Evolutionary conservation across 2,797 vertebrate species (phyloP).

Genomic region (Micrastur ruficollis): DNA sequence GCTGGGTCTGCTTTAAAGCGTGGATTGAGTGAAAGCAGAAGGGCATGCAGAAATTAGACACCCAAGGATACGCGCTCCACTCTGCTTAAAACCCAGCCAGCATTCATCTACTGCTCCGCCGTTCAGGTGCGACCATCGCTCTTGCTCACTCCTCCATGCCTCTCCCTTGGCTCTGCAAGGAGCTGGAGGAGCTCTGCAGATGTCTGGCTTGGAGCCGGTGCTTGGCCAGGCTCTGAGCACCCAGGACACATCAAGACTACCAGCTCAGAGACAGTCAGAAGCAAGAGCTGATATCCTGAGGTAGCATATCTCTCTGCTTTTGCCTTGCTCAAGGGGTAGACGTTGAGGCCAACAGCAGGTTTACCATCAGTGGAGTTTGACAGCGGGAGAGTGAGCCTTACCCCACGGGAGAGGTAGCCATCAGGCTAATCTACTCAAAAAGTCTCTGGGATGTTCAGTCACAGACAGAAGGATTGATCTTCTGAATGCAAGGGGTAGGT

Average conservation of each 20-base stretch:
- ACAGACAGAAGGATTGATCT: background rate
- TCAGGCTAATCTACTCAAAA: background rate
- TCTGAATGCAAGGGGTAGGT: background rate
- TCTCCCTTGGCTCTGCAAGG: background rate
- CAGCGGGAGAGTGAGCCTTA: background rate
- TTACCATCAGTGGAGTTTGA: background rate
- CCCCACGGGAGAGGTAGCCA: background rate
- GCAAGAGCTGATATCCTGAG: background rate
- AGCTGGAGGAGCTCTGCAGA: background rate
- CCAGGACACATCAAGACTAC: background rate
- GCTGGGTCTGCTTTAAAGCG: background rate
- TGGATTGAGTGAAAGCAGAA: background rate
- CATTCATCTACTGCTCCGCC: background rate
- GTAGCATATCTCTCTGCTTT: background rate
- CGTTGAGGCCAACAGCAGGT: background rate
- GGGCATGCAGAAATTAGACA: background rate
- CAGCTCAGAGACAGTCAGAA: background rate
- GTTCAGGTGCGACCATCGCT: background rate
- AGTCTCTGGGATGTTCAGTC: background rate
- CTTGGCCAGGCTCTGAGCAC: background rate
- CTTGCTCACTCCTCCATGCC: background rate
- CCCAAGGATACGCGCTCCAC: fast-evolving
- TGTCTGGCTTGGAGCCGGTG: background rate
- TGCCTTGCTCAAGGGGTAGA: background rate
- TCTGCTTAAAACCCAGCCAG: background rate